These are phyloP conservation scores for Petromus typicus DNA, from an alignment of 2,113 vertebrate species.

Conservation along the genomic window DNA sequence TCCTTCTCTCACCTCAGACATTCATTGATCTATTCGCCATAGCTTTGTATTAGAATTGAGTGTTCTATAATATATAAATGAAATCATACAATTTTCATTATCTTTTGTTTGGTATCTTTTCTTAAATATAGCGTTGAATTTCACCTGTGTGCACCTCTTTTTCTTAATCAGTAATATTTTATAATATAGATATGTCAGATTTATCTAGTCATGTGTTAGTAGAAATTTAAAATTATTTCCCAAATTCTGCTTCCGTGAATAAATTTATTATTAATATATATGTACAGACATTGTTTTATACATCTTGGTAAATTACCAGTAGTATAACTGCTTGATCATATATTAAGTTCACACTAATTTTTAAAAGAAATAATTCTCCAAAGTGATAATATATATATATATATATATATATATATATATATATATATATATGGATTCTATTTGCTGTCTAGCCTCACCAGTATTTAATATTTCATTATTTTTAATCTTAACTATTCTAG, in stretches of 20 bases:
- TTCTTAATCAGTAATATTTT: background rate
- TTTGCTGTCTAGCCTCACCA: background rate
- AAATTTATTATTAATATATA: background rate
- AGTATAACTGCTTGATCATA: background rate
- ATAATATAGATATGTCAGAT: background rate
- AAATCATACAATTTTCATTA: background rate
- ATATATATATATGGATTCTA: background rate
- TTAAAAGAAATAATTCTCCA: constrained; percentile 35
- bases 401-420: too few relatives aligned
- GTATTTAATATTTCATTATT: background rate
- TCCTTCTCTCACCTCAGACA: background rate
- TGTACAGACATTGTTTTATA: background rate
- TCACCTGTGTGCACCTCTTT: background rate
- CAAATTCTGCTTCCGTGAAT: constrained; percentile 1
- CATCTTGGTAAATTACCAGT: constrained; percentile 8
- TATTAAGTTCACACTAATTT: background rate
- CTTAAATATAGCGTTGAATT: background rate
- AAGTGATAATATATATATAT: constrained; percentile 19
- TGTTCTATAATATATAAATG: background rate
- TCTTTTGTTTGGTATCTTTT: constrained; percentile 5
- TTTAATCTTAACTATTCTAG: background rate
- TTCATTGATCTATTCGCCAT: background rate
- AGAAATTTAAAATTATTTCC: constrained; percentile 14
- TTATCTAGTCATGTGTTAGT: background rate
- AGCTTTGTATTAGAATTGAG: background rate